These are phyloP conservation scores for Aphelocoma californica DNA, from an alignment of 2,797 vertebrate genomes.

Conservation along the genomic window DNA sequence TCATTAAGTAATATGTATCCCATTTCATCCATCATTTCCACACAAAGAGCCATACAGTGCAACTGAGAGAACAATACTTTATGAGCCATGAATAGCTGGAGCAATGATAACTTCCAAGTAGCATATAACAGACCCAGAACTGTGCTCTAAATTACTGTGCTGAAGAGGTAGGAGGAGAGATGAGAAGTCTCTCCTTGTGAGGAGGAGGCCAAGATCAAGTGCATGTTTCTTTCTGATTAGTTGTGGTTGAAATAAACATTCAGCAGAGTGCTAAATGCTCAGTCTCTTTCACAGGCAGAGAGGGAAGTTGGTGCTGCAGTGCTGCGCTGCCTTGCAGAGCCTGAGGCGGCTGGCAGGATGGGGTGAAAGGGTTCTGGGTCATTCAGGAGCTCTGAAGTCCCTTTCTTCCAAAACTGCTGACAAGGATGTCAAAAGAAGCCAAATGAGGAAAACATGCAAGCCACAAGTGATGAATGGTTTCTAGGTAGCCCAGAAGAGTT, in stretches of 20 bases:
- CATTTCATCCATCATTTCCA: constrained; percentile 42
- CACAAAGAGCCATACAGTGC: not conserved
- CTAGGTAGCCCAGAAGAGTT: not conserved
- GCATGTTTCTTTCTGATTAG: not conserved
- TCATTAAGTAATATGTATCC: constrained; percentile 49
- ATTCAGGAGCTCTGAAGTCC: not conserved
- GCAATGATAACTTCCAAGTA: constrained; percentile 4
- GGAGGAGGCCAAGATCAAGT: not conserved
- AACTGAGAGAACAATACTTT: constrained; percentile 34
- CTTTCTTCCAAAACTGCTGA: not conserved
- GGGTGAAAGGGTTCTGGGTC: not conserved
- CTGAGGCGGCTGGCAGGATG: not conserved
- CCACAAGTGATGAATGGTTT: not conserved
- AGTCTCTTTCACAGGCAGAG: not conserved
- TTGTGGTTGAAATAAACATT: not conserved
- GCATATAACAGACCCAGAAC: not conserved
- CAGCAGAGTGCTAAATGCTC: not conserved
- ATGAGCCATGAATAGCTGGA: constrained; percentile 32
- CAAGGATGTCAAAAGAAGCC: not conserved
- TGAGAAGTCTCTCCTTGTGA: not conserved
- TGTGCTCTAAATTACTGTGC: not conserved
- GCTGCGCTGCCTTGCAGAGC: not conserved
- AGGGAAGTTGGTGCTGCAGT: not conserved
- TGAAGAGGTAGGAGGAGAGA: constrained; percentile 5
- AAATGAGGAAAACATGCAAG: not conserved